These are phyloP conservation scores for Oreochromis niloticus DNA, from an alignment of 2,113 vertebrate genomes.

Conservation along the genomic window DNA sequence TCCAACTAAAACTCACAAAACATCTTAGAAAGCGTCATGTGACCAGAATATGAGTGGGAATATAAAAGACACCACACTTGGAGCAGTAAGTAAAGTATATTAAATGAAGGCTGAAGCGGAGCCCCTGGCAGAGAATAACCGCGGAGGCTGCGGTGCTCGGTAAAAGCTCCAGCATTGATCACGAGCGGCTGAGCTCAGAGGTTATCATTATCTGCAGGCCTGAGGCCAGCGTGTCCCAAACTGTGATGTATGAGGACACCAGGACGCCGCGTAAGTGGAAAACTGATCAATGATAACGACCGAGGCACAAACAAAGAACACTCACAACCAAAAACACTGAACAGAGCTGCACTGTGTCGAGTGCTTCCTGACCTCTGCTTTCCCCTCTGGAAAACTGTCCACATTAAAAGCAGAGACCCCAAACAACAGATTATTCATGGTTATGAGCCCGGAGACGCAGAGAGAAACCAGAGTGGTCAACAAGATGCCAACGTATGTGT, in stretches of 20 bases:
- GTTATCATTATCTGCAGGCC: background rate
- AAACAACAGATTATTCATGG: background rate
- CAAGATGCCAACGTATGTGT: background rate
- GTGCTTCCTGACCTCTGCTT: background rate
- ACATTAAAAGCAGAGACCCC: background rate
- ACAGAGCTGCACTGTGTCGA: background rate
- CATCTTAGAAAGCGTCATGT: accelerated
- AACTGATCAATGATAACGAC: background rate
- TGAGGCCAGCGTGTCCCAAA: background rate
- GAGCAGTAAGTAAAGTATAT: background rate
- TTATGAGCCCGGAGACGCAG: accelerated
- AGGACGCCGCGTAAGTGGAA: background rate
- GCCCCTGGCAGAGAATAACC: background rate
- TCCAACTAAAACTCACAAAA: background rate
- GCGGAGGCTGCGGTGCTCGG: background rate
- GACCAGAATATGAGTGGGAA: accelerated
- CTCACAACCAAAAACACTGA: background rate
- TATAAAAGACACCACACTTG: background rate
- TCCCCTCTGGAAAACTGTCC: accelerated
- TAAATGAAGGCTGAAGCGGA: background rate
- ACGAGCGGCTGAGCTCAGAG: background rate
- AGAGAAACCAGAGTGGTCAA: accelerated
- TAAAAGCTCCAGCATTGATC: conserved; percentile 26
- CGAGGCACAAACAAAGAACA: background rate
- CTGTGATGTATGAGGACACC: background rate